Base-by-base conservation (phyloP, 2,888 invertebrate species). In the Oscheius sp. region DNA sequence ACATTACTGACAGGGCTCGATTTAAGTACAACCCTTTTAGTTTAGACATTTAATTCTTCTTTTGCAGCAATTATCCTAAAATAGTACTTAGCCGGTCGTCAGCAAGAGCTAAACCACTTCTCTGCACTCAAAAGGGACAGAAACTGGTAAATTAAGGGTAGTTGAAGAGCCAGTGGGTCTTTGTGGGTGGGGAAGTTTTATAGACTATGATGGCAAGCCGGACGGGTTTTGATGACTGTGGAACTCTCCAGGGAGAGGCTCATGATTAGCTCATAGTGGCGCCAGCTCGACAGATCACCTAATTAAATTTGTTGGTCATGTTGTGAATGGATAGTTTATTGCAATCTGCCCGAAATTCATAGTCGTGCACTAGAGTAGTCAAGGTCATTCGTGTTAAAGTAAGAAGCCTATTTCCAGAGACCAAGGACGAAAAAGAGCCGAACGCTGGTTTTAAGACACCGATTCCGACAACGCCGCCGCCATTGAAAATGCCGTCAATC, bases 181-280 rank as follows among this genome's bases (percentile, higher is more conserved):
- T 65, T 65, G 68, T 37, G 55, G 68, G 55, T 55, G 63, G 68
- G n/a, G 68, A 35, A 68, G 68, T 68, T 68, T 68, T 68, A 68
- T 68, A 68, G 68, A 55, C 68, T 55, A 68, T 68, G 68, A 68
- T 68, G 68, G 68, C 68, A 35, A 55, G 68, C 63, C 68, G 55
- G 68, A 37, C 68, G 68, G 68, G 68, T 68, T 68, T 68, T 68
- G 68, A 68, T 68, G 68, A 68, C 68, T 55, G 68, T 68, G 68
- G 68, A 68, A 55, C 68, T 35, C 63, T 55, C 68, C 42, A 35
- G 68, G 68, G 68, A 68, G 35, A 35, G 37, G 53, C 53, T 55
- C 68, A 68, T 68, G 68, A 68, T 68, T 68, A 68, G 68, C 68
- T 68, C 68, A 68, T 68, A 68, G 68, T 68, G 68, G 68, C 55